Evolutionary conservation across 2,888 invertebrate genomes (phyloP), one percentile per base, ranked within the genome.

Genomic region (Nebria salina): DNA sequence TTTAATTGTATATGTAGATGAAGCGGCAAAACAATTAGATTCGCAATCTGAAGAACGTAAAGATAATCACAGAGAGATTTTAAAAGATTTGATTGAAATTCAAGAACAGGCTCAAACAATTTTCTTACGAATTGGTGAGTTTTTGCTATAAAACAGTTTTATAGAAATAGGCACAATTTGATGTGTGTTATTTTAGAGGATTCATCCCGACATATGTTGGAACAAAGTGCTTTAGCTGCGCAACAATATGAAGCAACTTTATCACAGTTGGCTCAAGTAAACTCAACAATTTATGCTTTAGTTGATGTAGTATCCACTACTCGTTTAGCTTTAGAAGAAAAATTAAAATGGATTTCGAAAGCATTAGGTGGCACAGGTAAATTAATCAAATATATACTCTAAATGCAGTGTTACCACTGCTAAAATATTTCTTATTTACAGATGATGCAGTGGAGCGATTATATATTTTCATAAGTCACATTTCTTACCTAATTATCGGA

Each of bases 111-210:
- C 91, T 0, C 88, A 90, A 82, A 86, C 88, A 65, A 91, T 93
- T 82, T 92, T 92, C 88, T 86, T 90, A 13, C 91, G 91, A 86
- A 91, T 93, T 73, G 92, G 91, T 91, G 86, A 41, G 20, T 73
- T 26, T 11, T 20, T 7, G 11, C 43, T 42, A 77, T 66, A 20
- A 72, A 20, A 42, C 34, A 70, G 1, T 20, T 20, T 20, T 20
- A 20, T 20, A 1, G 20, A 20, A 20, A 20, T 20, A 20, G 20
- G 20, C 1, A 20, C 20, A 20, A 20, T 20, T 20, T 20, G 0
- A 20, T 20, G 20, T 20, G 20, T 20, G 1, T 87, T 76, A 83
- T 89, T 70, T 70, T 68, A 76, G 90, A 89, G 80, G 86, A 88
- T 81, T 89, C 89, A 64, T 87, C 89, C 13, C 84, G 87, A 82